phyloP scores from a whole-genome alignment of 2,888 invertebrate genomes.

The Cabera pusaria region DNA sequence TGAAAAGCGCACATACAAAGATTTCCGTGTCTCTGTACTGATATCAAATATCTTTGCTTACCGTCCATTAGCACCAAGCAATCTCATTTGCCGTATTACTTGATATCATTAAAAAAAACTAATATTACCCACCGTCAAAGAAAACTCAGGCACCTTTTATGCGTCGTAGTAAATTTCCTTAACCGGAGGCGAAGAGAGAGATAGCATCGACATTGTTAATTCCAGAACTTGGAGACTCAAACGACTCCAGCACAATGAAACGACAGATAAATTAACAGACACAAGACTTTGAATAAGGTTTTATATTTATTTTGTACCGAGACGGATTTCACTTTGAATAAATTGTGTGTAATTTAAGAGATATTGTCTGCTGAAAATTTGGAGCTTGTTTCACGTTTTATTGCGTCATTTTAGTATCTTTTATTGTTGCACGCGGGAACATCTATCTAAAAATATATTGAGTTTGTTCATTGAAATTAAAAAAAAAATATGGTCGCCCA shows the following conservation, averaged over 20 bases:
- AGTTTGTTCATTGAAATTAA: too few relatives aligned
- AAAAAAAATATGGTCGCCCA: too few relatives aligned
- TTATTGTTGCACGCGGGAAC: too few relatives aligned
- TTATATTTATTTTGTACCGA: conserved; percentile 18
- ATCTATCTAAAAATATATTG: too few relatives aligned
- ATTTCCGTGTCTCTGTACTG: too few relatives aligned
- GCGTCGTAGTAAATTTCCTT: conserved; percentile 7
- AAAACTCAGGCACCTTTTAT: conserved; percentile 8
- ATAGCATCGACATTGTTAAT: conserved; percentile 22
- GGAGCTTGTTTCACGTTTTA: too few relatives aligned
- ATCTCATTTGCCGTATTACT: too few relatives aligned
- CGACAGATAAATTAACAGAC: conserved; percentile 22
- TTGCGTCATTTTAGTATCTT: too few relatives aligned
- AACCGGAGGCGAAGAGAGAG: conserved; percentile 15
- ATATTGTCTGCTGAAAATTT: conserved; percentile 16
- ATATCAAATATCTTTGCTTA: too few relatives aligned
- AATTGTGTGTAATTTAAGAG: conserved; percentile 19
- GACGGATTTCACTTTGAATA: conserved; percentile 20
- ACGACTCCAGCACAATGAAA: conserved; percentile 13
- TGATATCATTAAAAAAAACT: too few relatives aligned
- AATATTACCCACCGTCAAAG: conserved; percentile 10
- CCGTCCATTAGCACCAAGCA: too few relatives aligned
- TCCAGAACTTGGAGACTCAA: conserved; percentile 14
- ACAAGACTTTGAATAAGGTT: conserved; percentile 21
- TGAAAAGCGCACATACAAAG: too few relatives aligned